phyloP scores from a whole-genome alignment of 1,140 invertebrate genomes.

The Microplitis demolitor region DNA sequence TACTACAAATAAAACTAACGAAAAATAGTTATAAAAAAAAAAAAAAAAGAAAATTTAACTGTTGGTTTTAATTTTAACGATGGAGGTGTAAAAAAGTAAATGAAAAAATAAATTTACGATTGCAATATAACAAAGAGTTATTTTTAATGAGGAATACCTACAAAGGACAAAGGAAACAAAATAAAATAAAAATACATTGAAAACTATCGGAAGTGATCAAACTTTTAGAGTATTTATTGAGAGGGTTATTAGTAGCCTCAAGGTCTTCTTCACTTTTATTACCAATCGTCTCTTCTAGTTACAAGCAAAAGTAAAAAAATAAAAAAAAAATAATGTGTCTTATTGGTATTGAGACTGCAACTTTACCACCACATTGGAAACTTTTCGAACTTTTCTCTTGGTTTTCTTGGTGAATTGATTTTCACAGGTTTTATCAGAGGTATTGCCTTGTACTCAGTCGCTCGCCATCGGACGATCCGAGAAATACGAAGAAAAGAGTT shows the following conservation, averaged over 20 bases:
- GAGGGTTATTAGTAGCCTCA: conserved; percentile 24
- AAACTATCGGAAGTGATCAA: conserved; percentile 14
- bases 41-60: too few relatives aligned
- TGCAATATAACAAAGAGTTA: too few relatives aligned
- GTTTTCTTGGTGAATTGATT: conserved; percentile 1
- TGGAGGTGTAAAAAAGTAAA: too few relatives aligned
- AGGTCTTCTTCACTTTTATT: conserved; percentile 12
- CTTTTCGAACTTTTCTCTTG: background rate
- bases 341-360: background rate
- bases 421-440: conserved; percentile 28
- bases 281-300: conserved; percentile 16
- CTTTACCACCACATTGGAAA: background rate
- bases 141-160: too few relatives aligned
- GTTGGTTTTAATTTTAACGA: too few relatives aligned
- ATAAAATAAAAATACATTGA: conserved; percentile 10
- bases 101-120: too few relatives aligned
- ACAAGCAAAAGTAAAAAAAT: background rate
- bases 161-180: conserved; percentile 10
- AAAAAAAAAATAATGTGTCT: background rate
- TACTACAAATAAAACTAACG: too few relatives aligned
- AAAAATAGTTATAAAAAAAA: too few relatives aligned
- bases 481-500: conserved; percentile 28
- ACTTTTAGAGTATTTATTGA: conserved; percentile 20
- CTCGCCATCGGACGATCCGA: conserved; percentile 14
- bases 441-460: conserved; percentile 16